These are phyloP conservation scores for Neoitamus cyanurus DNA, from an alignment of 2,888 invertebrate genomes.

Conservation along the genomic window DNA sequence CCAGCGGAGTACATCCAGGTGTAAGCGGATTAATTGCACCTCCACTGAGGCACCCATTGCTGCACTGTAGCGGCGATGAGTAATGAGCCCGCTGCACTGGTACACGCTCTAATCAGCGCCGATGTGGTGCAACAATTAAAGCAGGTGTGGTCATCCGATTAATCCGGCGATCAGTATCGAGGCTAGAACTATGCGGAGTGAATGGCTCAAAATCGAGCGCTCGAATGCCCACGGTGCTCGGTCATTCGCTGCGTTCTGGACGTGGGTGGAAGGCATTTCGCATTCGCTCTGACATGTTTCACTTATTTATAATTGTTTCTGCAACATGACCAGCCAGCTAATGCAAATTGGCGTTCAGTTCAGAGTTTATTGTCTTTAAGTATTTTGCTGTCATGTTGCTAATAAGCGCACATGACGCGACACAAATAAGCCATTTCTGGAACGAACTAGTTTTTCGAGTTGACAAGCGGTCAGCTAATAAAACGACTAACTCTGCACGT, in stretches of 20 bases:
- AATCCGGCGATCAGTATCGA: background rate
- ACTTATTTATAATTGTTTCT: background rate
- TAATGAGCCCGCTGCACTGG: background rate
- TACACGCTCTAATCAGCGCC: background rate
- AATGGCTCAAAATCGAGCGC: background rate
- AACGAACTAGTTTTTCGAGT: no score
- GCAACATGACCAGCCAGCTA: background rate
- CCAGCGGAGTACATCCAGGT: background rate
- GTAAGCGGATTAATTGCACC: background rate
- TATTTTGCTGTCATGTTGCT: no score
- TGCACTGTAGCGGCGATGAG: background rate
- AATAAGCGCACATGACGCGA: no score
- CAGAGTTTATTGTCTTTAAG: background rate
- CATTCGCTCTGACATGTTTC: background rate
- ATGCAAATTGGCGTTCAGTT: background rate
- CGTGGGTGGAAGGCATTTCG: background rate
- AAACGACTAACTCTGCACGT: no score
- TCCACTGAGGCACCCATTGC: background rate
- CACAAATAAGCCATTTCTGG: no score
- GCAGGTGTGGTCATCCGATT: conserved; percentile 15
- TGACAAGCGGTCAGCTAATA: no score
- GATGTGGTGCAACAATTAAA: background rate
- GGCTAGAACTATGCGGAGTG: background rate
- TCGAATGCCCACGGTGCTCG: background rate
- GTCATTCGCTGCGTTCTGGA: background rate